Evolutionary conservation across 2,888 invertebrate species (phyloP).

Genomic region (Tanaodytes sp.): DNA sequence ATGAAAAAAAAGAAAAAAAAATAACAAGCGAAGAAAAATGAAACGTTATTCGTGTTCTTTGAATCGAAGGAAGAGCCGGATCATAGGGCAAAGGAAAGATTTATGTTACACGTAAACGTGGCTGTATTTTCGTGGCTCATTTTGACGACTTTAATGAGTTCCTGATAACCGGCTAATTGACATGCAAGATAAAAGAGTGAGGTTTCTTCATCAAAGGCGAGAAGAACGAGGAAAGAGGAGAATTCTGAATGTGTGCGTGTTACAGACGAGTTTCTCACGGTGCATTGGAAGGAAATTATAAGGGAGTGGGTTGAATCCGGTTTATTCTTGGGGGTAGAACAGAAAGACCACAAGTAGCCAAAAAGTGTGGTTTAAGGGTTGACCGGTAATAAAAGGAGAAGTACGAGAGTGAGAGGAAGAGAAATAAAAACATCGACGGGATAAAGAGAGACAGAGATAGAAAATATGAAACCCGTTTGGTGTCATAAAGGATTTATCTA

Average conservation of each 20-base stretch:
- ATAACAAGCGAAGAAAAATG: no score
- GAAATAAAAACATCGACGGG: slow-evolving; percentile 43
- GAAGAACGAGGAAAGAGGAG: slow-evolving; percentile 53
- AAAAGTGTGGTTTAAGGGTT: slow-evolving; percentile 26
- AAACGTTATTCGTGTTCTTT: no score
- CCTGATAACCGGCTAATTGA: slow-evolving; percentile 53
- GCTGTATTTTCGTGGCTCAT: slow-evolving; percentile 40
- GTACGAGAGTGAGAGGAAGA: neutral
- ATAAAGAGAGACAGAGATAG: neutral
- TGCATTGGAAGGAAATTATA: slow-evolving; percentile 65
- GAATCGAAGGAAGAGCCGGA: no score
- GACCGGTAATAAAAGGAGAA: slow-evolving; percentile 2
- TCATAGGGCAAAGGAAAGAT: no score
- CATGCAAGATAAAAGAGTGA: slow-evolving; percentile 50
- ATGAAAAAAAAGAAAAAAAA: no score
- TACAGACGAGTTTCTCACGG: slow-evolving; percentile 70
- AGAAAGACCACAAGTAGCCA: slow-evolving; percentile 25
- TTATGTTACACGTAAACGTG: slow-evolving; percentile 20
- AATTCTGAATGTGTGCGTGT: slow-evolving; percentile 66
- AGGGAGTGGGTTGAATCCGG: slow-evolving; percentile 54
- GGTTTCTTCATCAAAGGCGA: slow-evolving; percentile 52
- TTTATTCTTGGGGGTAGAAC: slow-evolving; percentile 52
- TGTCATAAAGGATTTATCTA: neutral
- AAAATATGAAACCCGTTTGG: slow-evolving; percentile 33
- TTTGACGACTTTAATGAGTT: slow-evolving; percentile 51